phyloP scores from a whole-genome alignment of 2,888 invertebrate genomes.

The Teleogryllus oceanicus region DNA sequence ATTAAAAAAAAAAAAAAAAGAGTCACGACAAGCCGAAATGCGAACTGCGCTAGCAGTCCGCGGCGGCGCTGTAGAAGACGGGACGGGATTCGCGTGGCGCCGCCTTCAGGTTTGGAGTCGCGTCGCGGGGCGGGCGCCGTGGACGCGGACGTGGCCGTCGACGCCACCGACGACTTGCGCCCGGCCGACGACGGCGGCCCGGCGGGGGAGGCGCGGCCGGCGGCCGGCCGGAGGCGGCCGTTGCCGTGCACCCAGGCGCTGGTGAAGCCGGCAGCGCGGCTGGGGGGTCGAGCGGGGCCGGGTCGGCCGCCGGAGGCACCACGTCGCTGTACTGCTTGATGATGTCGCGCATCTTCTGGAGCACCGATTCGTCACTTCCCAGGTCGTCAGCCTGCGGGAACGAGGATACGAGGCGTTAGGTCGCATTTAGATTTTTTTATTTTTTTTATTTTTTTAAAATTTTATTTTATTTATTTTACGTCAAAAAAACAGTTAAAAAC shows the following conservation, averaged over 20 bases:
- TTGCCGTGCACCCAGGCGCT: constrained; percentile 71
- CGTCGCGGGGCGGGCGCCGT: constrained; percentile 51
- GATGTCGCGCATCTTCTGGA: constrained; percentile 70
- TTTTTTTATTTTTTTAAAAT: too few relatives aligned
- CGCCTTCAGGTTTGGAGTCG: constrained; percentile 52
- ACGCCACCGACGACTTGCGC: constrained; percentile 24
- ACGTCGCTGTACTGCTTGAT: constrained; percentile 56
- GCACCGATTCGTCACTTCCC: constrained; percentile 68
- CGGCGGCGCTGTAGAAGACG: constrained; percentile 38
- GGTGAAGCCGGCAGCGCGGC: constrained; percentile 50
- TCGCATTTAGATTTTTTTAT: too few relatives aligned
- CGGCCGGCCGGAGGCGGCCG: constrained; percentile 45
- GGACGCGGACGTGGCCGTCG: constrained; percentile 32
- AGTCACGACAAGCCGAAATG: too few relatives aligned
- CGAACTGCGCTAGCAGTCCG: background rate
- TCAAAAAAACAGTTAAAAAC: too few relatives aligned
- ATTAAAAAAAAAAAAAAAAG: too few relatives aligned
- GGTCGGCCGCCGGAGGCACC: constrained; percentile 36
- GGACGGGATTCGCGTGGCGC: constrained; percentile 55
- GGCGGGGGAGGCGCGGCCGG: background rate
- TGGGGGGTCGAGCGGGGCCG: background rate
- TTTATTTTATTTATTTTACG: too few relatives aligned
- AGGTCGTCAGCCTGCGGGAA: constrained; percentile 57
- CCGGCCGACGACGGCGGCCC: background rate
- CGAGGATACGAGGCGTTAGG: background rate